Evolutionary conservation across 1,140 invertebrate species (phyloP).

Genomic region (Pseudachorutes palmiensis): DNA sequence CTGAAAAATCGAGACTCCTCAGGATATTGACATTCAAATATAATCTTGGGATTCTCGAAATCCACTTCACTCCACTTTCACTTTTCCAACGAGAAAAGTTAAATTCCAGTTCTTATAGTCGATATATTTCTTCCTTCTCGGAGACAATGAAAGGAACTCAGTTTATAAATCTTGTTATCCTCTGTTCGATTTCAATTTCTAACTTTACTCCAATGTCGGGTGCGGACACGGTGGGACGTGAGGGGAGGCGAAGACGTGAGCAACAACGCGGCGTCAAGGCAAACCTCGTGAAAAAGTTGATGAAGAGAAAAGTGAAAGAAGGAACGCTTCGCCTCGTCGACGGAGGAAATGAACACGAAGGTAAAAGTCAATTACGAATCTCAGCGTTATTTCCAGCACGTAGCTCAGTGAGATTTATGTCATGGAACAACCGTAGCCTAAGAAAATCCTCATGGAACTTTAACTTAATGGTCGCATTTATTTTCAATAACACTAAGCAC

Average conservation of each 20-base stretch:
- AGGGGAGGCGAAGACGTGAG: conserved; percentile 14
- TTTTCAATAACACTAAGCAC: neutral
- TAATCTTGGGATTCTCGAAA: neutral
- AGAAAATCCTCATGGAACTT: neutral
- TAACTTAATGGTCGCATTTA: neutral
- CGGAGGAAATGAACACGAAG: conserved; percentile 57
- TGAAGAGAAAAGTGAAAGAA: conserved; percentile 55
- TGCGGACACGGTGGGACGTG: neutral
- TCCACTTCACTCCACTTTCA: neutral
- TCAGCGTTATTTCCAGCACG: neutral
- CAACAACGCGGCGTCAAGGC: conserved; percentile 42
- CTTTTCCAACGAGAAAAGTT: neutral
- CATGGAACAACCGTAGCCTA: neutral
- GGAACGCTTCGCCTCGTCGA: conserved; percentile 61
- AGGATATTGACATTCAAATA: neutral
- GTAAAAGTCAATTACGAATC: conserved; percentile 45
- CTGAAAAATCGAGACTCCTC: neutral
- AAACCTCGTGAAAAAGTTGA: conserved; percentile 46
- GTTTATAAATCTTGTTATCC: conserved; percentile 3
- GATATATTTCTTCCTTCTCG: neutral
- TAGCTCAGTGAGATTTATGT: neutral
- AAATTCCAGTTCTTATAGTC: neutral
- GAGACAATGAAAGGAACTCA: neutral
- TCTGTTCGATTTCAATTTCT: neutral
- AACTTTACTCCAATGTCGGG: neutral